phyloP scores from a whole-genome alignment of 2,113 vertebrate genomes.

The Hypanus sabinus region DNA sequence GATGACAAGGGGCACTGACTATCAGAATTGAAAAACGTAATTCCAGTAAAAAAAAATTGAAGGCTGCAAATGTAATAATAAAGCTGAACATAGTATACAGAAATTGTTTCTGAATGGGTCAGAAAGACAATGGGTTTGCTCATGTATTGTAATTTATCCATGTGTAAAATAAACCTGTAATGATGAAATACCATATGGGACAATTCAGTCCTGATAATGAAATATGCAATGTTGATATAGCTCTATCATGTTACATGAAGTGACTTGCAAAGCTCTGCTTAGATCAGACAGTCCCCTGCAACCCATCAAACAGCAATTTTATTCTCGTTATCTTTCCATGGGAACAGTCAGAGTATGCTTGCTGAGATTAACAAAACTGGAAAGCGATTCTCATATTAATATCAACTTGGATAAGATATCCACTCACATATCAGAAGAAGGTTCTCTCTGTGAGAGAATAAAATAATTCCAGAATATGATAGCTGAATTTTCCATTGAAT shows the following conservation, averaged over 20 bases:
- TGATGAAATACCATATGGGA: neutral
- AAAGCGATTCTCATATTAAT: neutral
- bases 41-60: slow-evolving; percentile 9
- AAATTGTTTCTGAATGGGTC: neutral
- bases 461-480: neutral
- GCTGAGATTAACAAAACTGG: neutral
- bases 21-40: neutral
- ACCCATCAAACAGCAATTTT: neutral
- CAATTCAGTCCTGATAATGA: neutral
- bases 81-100: neutral
- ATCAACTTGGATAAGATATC: neutral
- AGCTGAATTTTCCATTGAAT: neutral
- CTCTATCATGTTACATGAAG: neutral
- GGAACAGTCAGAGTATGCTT: neutral
- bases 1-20: neutral
- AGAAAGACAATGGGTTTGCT: neutral
- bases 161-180: neutral
- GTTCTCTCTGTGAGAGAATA: neutral
- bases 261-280: neutral
- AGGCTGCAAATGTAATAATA: neutral
- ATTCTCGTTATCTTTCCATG: neutral
- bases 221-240: neutral
- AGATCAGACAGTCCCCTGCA: neutral
- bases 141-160: neutral
- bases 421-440: neutral